phyloP scores from a whole-genome alignment of 2,113 vertebrate species.

The Chlamydotis undulata region DNA sequence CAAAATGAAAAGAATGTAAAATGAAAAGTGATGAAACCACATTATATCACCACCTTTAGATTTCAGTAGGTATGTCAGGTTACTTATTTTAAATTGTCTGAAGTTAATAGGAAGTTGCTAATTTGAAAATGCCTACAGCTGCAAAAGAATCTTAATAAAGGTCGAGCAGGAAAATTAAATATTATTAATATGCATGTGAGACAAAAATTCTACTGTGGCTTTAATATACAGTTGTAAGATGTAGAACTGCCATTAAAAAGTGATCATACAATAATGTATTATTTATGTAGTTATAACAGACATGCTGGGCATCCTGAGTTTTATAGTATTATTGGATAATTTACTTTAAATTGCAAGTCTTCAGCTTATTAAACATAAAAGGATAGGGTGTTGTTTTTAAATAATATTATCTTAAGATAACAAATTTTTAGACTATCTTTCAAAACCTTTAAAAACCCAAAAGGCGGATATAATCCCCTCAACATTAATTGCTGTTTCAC shows the following conservation, averaged over 20 bases:
- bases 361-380: slow-evolving; percentile 29
- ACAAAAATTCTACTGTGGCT: not conserved
- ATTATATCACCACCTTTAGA: not conserved
- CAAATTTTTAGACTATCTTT: slow-evolving; percentile 5
- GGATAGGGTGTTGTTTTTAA: not conserved
- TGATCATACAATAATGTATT: slow-evolving; percentile 29
- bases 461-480: not conserved
- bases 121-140: not conserved
- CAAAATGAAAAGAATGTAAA: not conserved
- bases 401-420: slow-evolving; percentile 3
- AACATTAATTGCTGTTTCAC: slow-evolving; percentile 8
- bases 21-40: not conserved
- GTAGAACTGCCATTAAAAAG: slow-evolving; percentile 17
- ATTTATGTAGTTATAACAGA: slow-evolving; percentile 35
- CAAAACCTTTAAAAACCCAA: slow-evolving; percentile 5
- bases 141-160: not conserved
- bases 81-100: slow-evolving; percentile 20
- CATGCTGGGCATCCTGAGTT: not conserved
- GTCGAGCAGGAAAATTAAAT: slow-evolving; percentile 1
- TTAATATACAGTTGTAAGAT: slow-evolving; percentile 11
- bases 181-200: not conserved
- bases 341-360: slow-evolving; percentile 30
- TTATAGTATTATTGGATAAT: slow-evolving; percentile 17
- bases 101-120: not conserved
- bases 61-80: not conserved